Conservation (phyloP, 64 coral and sea anemone species). For the Exaiptasia diaphana region DNA sequence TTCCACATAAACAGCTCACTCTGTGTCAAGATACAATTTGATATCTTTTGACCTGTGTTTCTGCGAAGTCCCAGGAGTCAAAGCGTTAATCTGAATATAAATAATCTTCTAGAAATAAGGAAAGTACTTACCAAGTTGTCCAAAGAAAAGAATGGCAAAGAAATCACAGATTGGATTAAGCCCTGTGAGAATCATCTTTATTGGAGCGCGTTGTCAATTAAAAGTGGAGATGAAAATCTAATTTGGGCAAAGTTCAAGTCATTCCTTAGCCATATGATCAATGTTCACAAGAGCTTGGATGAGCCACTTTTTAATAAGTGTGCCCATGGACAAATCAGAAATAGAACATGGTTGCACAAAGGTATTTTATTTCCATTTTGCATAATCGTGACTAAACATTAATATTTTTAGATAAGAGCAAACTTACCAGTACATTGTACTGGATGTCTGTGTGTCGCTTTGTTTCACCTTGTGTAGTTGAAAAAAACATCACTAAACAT, state of each 20-base stretch:
- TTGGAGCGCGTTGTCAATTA: conserved; percentile 21
- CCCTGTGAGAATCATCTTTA: conserved; percentile 11
- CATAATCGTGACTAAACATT: no score
- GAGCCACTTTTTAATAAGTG: conserved; percentile 26
- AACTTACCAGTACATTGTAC: no score
- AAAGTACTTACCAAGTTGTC: conserved; percentile 15
- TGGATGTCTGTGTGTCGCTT: no score
- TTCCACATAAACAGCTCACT: no score
- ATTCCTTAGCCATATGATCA: not conserved
- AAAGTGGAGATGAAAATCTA: not conserved
- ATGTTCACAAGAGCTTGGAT: conserved; percentile 11
- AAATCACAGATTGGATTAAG: conserved; percentile 3
- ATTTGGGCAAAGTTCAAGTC: not conserved
- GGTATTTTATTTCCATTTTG: no score
- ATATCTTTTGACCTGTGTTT: no score
- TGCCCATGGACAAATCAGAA: conserved; percentile 17
- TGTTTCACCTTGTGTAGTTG: no score
- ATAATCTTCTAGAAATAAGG: conserved; percentile 9
- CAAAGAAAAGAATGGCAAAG: not conserved
- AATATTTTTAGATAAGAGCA: no score
- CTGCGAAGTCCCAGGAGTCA: no score
- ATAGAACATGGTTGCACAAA: conserved; percentile 14
- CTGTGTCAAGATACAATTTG: no score
- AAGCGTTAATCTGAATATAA: no score
- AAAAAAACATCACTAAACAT: no score